Percentiles rank a stretch among this genome's conserved stretches.
Evolutionary conservation across 2,113 vertebrate genomes (phyloP).

Genomic region (Plecotus auritus): DNA sequence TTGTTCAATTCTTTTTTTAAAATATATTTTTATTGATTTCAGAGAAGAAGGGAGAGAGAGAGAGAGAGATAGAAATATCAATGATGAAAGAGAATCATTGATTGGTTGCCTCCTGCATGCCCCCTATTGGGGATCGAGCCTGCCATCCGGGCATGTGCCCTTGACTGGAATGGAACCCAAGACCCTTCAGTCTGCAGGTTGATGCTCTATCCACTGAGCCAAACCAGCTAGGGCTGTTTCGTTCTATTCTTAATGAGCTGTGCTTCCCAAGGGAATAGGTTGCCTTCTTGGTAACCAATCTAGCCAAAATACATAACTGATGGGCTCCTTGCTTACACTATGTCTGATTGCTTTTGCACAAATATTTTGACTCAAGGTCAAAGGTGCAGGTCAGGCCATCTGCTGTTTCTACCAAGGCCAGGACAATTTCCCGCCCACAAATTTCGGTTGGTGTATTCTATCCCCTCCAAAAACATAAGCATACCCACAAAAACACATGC

Average conservation of each 20-base stretch:
- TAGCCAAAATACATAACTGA: neutral
- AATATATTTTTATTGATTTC: too few species aligned
- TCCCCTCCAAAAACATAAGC: constrained; percentile 10
- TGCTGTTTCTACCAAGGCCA: constrained; percentile 6
- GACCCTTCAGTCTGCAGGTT: too few species aligned
- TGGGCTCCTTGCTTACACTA: neutral
- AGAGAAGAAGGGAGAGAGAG: too few species aligned
- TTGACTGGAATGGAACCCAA: too few species aligned
- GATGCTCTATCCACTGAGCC: too few species aligned
- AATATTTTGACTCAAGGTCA: neutral
- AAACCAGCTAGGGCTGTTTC: neutral
- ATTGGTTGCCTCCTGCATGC: too few species aligned
- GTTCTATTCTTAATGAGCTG: neutral
- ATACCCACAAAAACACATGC: neutral
- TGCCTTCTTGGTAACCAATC: neutral
- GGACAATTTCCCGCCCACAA: neutral
- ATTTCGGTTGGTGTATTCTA: neutral
- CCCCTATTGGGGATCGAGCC: too few species aligned
- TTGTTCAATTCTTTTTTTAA: neutral
- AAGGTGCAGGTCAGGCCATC: constrained; percentile 14
- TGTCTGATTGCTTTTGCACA: neutral
- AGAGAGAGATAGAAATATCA: too few species aligned
- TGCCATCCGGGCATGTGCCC: too few species aligned
- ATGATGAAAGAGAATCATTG: too few species aligned
- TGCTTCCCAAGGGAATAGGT: neutral